Conservation (phyloP, 2,797 vertebrate species). For the Etheostoma nigrum region DNA sequence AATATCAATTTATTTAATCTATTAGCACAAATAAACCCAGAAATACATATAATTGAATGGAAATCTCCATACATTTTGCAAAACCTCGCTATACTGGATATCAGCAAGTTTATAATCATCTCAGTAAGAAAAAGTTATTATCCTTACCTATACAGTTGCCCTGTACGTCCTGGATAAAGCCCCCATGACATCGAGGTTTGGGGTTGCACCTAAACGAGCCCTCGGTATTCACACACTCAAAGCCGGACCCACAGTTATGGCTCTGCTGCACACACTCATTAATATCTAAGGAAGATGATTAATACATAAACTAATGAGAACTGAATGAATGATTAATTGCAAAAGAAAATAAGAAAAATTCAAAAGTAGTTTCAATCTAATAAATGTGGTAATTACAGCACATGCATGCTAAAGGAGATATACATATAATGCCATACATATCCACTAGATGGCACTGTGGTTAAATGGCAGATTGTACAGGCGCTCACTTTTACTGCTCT, state of each 20-base stretch:
- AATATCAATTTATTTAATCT: not conserved
- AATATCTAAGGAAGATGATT: slow-evolving; percentile 82
- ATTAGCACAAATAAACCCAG: not conserved
- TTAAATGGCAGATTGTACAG: slow-evolving; percentile 43
- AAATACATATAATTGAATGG: not conserved
- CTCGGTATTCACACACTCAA: slow-evolving; percentile 89
- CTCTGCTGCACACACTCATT: slow-evolving; percentile 87
- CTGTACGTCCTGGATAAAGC: slow-evolving; percentile 86
- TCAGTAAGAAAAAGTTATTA: not conserved
- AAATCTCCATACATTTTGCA: not conserved
- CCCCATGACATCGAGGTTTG: slow-evolving; percentile 86
- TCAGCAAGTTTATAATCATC: not conserved
- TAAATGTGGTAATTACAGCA: not conserved
- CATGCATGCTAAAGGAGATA: too few species aligned
- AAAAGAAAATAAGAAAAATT: slow-evolving; percentile 10
- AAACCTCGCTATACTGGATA: not conserved
- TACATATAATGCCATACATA: slow-evolving; percentile 2
- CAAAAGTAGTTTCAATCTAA: slow-evolving; percentile 24
- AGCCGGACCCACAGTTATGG: slow-evolving; percentile 86
- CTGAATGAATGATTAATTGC: not conserved
- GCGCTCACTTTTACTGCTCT: not conserved
- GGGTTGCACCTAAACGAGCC: slow-evolving; percentile 92
- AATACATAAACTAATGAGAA: slow-evolving; percentile 3
- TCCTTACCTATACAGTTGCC: slow-evolving; percentile 90
- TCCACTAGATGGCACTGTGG: slow-evolving; percentile 82